A percentile compares a stretch with the other conserved stretches of the same genome.
These are phyloP conservation scores for Tryphoninae sp. DNA, from an alignment of 2,888 invertebrate species.

Conservation along the genomic window DNA sequence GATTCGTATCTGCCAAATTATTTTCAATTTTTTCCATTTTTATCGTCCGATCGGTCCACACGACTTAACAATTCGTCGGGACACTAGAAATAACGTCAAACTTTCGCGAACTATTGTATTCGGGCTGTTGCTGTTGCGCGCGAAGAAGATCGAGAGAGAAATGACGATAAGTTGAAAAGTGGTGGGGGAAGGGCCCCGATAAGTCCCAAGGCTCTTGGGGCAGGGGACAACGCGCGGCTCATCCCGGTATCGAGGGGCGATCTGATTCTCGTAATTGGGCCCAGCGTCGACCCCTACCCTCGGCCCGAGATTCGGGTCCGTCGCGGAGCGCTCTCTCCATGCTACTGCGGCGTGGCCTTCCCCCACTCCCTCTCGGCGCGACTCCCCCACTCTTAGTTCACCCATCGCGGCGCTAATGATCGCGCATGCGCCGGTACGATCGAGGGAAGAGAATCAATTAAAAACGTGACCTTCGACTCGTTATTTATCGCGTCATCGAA, in stretches of 20 bases:
- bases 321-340: conserved; percentile 61
- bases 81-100: not conserved
- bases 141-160: not conserved
- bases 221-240: conserved; percentile 49
- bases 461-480: conserved; percentile 61
- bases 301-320: conserved; percentile 60
- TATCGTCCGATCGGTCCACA: conserved; percentile 1
- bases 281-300: conserved; percentile 63
- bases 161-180: not conserved
- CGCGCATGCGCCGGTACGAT: conserved; percentile 27
- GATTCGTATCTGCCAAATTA: not conserved
- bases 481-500: conserved; percentile 60
- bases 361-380: conserved; percentile 11
- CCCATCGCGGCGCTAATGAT: conserved; percentile 18
- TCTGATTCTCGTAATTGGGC: conserved; percentile 72
- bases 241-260: conserved; percentile 61
- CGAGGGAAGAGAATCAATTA: conserved; percentile 70
- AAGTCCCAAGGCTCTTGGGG: conserved; percentile 40
- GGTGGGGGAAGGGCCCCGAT: not conserved
- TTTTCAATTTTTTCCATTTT: not conserved
- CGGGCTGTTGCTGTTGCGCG: conserved; percentile 4
- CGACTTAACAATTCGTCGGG: conserved; percentile 19
- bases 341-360: conserved; percentile 4
- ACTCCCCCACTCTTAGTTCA: conserved; percentile 7
- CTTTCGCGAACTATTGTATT: not conserved